These are phyloP conservation scores for Muraenolepis orangiensis DNA, from an alignment of 2,797 vertebrate genomes.

Conservation along the genomic window DNA sequence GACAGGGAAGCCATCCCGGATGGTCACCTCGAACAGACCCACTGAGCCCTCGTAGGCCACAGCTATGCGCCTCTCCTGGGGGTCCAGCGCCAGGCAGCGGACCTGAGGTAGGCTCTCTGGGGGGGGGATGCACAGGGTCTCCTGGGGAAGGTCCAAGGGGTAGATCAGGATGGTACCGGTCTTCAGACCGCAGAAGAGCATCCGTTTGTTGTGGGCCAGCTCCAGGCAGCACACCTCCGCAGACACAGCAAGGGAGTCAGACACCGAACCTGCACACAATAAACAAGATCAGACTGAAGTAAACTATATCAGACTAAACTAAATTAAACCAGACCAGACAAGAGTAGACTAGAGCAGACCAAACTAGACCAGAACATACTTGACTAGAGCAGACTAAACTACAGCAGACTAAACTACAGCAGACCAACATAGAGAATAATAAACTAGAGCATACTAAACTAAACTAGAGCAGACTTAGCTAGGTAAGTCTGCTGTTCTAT, in stretches of 20 bases:
- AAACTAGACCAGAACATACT: neutral
- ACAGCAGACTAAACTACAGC: no score
- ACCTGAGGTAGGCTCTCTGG: conserved; percentile 67
- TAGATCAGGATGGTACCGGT: conserved; percentile 79
- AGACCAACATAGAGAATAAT: no score
- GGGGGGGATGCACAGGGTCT: conserved; percentile 76
- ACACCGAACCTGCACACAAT: conserved; percentile 59
- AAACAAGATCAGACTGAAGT: no score
- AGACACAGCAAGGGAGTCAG: conserved; percentile 58
- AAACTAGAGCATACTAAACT: no score
- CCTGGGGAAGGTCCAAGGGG: conserved; percentile 69
- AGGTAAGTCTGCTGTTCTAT: no score
- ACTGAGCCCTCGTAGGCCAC: conserved; percentile 64
- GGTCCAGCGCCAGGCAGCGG: conserved; percentile 57
- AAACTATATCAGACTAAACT: neutral
- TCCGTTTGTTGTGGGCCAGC: conserved; percentile 64
- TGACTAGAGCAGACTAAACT: neutral
- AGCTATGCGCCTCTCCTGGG: conserved; percentile 67
- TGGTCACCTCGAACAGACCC: conserved; percentile 69
- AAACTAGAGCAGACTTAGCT: neutral
- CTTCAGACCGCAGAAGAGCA: conserved; percentile 75
- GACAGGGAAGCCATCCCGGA: conserved; percentile 67
- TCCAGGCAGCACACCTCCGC: conserved; percentile 75
- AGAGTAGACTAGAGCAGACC: neutral
- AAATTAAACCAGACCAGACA: neutral